phyloP scores from a whole-genome alignment of 2,797 vertebrate genomes.

The Phaenicophaeus curvirostris region DNA sequence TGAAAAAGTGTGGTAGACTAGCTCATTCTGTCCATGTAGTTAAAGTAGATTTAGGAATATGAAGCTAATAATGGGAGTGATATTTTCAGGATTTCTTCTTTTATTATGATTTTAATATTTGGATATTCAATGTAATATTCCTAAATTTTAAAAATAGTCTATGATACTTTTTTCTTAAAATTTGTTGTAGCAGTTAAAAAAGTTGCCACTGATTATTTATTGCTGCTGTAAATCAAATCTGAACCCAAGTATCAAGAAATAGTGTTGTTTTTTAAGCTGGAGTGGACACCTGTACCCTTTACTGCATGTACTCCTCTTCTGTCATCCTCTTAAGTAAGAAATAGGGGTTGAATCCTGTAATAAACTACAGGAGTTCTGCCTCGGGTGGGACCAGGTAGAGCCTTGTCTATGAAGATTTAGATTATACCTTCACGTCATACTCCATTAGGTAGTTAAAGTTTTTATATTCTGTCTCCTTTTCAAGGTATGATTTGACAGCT shows the following conservation, averaged over 20 bases:
- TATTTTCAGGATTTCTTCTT: background rate
- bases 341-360: background rate
- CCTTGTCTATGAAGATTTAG: background rate
- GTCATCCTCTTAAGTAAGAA: background rate
- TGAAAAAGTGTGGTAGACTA: background rate
- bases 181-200: background rate
- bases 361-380: background rate
- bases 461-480: background rate
- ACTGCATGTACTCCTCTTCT: background rate
- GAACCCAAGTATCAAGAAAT: background rate
- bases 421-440: background rate
- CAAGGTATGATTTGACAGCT: constrained; percentile 3
- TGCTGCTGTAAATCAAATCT: background rate
- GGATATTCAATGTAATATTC: background rate
- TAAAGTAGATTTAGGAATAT: background rate
- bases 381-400: background rate
- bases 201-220: background rate
- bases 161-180: background rate
- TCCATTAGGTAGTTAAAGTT: background rate
- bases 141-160: background rate
- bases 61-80: background rate
- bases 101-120: background rate
- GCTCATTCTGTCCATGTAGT: background rate
- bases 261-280: background rate
- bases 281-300: background rate